Conservation (phyloP, 2,888 invertebrate genomes). For the Gonocerus acuteangulatus region DNA sequence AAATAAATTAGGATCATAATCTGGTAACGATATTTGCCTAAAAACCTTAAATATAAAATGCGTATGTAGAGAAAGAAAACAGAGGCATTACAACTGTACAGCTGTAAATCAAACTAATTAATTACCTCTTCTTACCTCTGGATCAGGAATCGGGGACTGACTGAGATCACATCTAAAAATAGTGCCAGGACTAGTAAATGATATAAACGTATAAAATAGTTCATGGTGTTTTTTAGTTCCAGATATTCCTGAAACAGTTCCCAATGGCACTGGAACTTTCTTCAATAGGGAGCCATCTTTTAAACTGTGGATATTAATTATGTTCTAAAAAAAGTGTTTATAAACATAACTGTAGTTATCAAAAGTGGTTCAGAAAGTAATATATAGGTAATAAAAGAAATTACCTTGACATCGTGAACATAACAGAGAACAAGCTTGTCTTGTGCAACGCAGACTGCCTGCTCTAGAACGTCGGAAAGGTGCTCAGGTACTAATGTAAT, state of each 20-base stretch:
- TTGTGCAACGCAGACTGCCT: constrained; percentile 75
- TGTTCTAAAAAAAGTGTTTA: constrained; percentile 53
- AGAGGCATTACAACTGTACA: background rate
- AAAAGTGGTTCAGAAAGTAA: constrained; percentile 1
- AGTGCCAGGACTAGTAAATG: constrained; percentile 81
- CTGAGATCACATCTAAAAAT: constrained; percentile 82
- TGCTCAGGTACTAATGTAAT: constrained; percentile 74
- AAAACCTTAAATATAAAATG: constrained; percentile 53
- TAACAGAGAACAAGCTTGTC: constrained; percentile 82
- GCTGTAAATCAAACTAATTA: background rate
- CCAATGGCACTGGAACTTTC: constrained; percentile 74
- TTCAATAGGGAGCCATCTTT: constrained; percentile 62
- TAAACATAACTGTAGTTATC: too few relatives aligned
- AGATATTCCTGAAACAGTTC: constrained; percentile 74
- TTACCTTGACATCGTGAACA: constrained; percentile 83
- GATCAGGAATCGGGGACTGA: constrained; percentile 42
- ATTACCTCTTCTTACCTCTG: constrained; percentile 23
- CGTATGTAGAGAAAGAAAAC: background rate
- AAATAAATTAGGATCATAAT: constrained; percentile 69
- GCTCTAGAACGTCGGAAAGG: constrained; percentile 78
- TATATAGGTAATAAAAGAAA: background rate
- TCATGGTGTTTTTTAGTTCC: constrained; percentile 78
- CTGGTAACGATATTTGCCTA: constrained; percentile 76
- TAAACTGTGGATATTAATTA: constrained; percentile 71
- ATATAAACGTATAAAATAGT: constrained; percentile 89